Conservation (phyloP, 2,888 invertebrate species). For the Agrochola macilenta region DNA sequence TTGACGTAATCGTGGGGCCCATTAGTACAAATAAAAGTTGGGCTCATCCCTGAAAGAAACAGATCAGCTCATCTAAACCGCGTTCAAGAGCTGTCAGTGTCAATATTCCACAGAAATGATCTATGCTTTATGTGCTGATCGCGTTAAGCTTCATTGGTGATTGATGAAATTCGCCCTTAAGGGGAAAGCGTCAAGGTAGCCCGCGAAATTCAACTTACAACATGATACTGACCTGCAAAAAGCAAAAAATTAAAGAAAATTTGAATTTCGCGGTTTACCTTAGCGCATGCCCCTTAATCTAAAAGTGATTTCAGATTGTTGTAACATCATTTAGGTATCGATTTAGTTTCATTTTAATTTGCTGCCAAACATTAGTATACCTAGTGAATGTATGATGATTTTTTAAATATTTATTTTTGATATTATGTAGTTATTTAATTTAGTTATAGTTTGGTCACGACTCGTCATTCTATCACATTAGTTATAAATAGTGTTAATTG, state of each 20-base stretch:
- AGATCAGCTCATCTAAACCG: too few relatives aligned
- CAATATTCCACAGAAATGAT: too few relatives aligned
- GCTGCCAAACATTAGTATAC: neutral
- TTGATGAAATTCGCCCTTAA: too few relatives aligned
- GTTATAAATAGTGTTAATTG: conserved; percentile 19
- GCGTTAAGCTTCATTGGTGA: too few relatives aligned
- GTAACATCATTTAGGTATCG: neutral
- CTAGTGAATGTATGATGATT: neutral
- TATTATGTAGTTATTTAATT: neutral
- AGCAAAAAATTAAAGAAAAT: too few relatives aligned
- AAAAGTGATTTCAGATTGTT: neutral
- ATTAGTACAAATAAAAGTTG: conserved; percentile 14
- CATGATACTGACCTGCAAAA: too few relatives aligned
- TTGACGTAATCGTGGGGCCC: neutral
- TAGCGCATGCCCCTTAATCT: neutral
- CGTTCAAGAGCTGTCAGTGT: too few relatives aligned
- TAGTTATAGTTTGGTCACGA: conserved; percentile 25
- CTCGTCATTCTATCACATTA: neutral
- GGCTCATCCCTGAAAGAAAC: too few relatives aligned
- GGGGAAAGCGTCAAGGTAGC: too few relatives aligned
- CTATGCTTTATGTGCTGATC: too few relatives aligned
- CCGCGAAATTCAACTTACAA: too few relatives aligned
- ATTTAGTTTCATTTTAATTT: conserved; percentile 11
- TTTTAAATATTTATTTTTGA: conserved; percentile 11
- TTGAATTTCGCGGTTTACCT: too few relatives aligned